Evolutionary conservation across 2,888 invertebrate genomes (phyloP).

Genomic region (Alcis repandata): DNA sequence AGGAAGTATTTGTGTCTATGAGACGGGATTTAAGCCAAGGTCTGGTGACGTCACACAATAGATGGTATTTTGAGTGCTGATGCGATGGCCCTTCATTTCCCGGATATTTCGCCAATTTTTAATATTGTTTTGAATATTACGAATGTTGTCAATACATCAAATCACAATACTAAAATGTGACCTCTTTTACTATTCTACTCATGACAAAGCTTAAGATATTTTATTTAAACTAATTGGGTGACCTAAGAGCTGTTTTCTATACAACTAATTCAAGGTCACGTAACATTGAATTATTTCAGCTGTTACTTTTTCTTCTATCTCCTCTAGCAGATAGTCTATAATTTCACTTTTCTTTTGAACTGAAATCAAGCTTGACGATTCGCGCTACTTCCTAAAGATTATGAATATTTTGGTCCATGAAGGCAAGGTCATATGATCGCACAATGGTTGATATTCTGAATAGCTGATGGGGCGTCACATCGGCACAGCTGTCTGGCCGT

Average conservation of each 20-base stretch:
- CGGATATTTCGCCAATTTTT: conserved; percentile 13
- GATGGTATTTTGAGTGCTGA: conserved; percentile 31
- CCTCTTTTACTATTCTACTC: not conserved
- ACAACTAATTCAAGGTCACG: not conserved
- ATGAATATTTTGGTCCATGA: conserved; percentile 45
- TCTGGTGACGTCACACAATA: conserved; percentile 31
- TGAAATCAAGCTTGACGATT: conserved; percentile 20
- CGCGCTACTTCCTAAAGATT: conserved; percentile 24
- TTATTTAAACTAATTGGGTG: too few species aligned
- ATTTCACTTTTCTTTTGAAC: conserved; percentile 9
- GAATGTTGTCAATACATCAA: not conserved
- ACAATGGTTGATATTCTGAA: conserved; percentile 64
- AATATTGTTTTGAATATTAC: conserved; percentile 7
- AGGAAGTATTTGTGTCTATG: conserved; percentile 34
- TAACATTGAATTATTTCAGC: not conserved
- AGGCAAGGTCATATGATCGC: conserved; percentile 56
- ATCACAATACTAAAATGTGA: not conserved
- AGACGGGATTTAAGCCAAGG: conserved; percentile 35
- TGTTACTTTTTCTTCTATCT: not conserved
- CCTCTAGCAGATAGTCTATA: not conserved
- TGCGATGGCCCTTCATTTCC: conserved; percentile 26
- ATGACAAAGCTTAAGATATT: too few species aligned
- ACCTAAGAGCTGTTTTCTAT: too few species aligned
- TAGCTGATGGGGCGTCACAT: conserved; percentile 66
- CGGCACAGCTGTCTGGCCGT: conserved; percentile 62